phyloP scores from a whole-genome alignment of 2,797 vertebrate genomes.

The Pteropus rufus region DNA sequence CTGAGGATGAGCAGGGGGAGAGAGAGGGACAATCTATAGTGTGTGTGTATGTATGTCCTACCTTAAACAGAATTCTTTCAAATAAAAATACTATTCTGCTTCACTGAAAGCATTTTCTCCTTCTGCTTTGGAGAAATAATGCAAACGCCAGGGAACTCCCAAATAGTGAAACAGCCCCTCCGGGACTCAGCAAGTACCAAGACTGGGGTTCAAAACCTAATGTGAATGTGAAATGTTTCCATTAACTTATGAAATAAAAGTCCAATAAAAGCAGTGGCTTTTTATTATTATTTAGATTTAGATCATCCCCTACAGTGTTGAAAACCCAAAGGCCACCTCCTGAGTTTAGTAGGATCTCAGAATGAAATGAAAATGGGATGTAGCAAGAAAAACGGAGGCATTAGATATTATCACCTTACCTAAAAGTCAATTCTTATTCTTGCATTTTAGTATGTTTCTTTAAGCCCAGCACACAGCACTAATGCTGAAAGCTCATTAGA shows the following conservation, averaged over 20 bases:
- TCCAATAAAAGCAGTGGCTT: slow-evolving; percentile 67
- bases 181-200: slow-evolving; percentile 22
- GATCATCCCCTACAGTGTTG: slow-evolving; percentile 62
- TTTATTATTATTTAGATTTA: slow-evolving; percentile 77
- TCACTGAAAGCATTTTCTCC: slow-evolving; percentile 56
- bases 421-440: not conserved
- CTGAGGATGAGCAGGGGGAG: not conserved
- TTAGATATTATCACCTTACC: not conserved
- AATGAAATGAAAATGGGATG: slow-evolving; percentile 27
- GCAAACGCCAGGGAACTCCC: slow-evolving; percentile 65
- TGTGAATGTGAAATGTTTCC: slow-evolving; percentile 70
- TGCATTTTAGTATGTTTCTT: not conserved
- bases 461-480: slow-evolving; percentile 32
- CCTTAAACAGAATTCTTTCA: slow-evolving; percentile 51
- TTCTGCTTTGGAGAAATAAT: slow-evolving; percentile 60
- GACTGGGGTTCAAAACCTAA: slow-evolving; percentile 69
- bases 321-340: slow-evolving; percentile 60
- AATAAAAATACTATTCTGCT: slow-evolving; percentile 63
- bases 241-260: slow-evolving; percentile 73
- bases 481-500: slow-evolving; percentile 26
- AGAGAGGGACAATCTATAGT: not conserved
- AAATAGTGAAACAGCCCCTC: slow-evolving; percentile 71
- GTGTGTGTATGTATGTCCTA: not conserved
- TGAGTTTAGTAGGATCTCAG: slow-evolving; percentile 15
- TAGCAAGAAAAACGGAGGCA: not conserved